Percentiles rank a stretch among this genome's conserved stretches.
phyloP scores from a whole-genome alignment of 2,113 vertebrate species.

The Melanotaenia duboulayi region DNA sequence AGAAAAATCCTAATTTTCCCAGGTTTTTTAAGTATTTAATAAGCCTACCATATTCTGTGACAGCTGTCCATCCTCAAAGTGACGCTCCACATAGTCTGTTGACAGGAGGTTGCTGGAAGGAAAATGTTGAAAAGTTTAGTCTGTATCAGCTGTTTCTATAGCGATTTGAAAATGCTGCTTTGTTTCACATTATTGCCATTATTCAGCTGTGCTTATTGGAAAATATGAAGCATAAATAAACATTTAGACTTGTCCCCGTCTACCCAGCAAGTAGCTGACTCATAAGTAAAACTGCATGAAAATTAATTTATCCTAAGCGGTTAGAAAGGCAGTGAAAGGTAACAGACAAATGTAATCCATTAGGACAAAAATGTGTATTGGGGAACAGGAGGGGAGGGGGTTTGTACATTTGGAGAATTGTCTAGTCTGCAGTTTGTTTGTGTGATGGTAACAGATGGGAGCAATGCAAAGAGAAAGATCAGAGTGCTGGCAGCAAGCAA shows the following conservation, averaged over 20 bases:
- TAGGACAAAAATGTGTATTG: not conserved
- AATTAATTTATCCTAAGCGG: not conserved
- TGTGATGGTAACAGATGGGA: not conserved
- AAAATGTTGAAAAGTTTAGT: not conserved
- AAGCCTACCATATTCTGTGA: conserved; percentile 84
- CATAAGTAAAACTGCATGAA: not conserved
- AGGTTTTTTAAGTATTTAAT: not conserved
- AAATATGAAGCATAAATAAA: not conserved
- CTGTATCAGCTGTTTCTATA: too few relatives aligned
- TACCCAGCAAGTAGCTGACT: not conserved
- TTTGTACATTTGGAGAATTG: not conserved
- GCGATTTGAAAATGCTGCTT: too few relatives aligned
- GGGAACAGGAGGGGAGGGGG: too few relatives aligned
- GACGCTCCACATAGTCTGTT: conserved; percentile 89
- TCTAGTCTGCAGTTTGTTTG: not conserved
- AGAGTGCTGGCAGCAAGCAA: not conserved
- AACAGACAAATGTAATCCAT: not conserved
- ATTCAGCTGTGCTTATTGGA: not conserved
- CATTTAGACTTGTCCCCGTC: not conserved
- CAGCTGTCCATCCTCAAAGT: conserved; percentile 83
- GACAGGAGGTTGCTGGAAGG: conserved; percentile 89
- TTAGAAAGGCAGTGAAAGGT: not conserved
- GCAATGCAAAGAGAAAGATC: not conserved
- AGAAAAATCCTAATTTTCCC: not conserved
- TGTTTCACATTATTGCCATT: not conserved